Percentiles rank a stretch among this genome's conserved stretches.
Evolutionary conservation across 2,888 invertebrate genomes (phyloP).

Genomic region (Caenorhabditis sp.): DNA sequence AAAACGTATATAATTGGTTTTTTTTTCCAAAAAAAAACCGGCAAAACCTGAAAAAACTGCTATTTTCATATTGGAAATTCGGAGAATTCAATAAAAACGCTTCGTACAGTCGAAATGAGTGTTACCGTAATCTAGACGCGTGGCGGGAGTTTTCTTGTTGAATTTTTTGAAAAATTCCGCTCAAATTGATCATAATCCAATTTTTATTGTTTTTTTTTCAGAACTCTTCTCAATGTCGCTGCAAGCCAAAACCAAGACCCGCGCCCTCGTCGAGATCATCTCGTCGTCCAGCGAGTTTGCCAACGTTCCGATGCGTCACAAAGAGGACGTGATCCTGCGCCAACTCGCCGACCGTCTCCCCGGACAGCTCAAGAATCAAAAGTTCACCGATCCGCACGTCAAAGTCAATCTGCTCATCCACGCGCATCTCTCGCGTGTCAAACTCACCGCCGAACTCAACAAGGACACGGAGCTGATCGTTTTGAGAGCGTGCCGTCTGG

Average conservation of each 20-base stretch:
- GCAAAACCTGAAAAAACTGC: no score
- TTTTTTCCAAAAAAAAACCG: no score
- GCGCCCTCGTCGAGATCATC: slow-evolving; percentile 97
- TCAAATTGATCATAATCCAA: no score
- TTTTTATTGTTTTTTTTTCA: slow-evolving; percentile 84
- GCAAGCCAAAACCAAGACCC: slow-evolving; percentile 97
- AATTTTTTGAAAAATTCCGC: no score
- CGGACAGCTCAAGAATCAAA: slow-evolving; percentile 88
- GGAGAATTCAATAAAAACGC: no score
- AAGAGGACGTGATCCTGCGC: slow-evolving; percentile 92
- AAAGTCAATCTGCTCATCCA: slow-evolving; percentile 95
- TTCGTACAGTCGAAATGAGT: no score
- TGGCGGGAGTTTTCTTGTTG: no score
- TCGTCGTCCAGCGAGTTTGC: slow-evolving; percentile 98
- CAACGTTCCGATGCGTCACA: slow-evolving; percentile 94
- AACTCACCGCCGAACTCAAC: slow-evolving; percentile 95
- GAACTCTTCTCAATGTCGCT: slow-evolving; percentile 97
- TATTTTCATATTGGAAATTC: no score
- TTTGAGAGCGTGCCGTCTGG: slow-evolving; percentile 85
- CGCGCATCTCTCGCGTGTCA: slow-evolving; percentile 95
- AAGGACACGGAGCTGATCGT: slow-evolving; percentile 94
- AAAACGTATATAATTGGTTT: no score
- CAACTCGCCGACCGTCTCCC: slow-evolving; percentile 86
- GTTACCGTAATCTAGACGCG: no score
- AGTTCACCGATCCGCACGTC: slow-evolving; percentile 96